Conservation (phyloP, 2,113 vertebrate genomes). For the Smithornis capensis region DNA sequence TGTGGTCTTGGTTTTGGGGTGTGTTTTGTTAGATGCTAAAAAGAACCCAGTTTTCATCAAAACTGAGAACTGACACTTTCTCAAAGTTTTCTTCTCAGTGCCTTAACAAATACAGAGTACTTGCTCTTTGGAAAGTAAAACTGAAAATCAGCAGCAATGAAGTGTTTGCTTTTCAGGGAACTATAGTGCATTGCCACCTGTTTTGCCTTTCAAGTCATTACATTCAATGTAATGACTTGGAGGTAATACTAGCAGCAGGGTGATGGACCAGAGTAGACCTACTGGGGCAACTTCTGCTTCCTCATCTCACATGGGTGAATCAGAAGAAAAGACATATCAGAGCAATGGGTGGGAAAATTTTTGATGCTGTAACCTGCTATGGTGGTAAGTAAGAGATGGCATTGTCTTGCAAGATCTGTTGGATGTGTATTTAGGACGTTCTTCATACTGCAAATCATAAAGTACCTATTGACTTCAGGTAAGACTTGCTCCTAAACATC, state of each 20-base stretch:
- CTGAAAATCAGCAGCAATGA: accelerated
- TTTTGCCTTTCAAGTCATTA: not conserved
- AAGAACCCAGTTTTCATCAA: not conserved
- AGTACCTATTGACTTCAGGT: not conserved
- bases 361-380: not conserved
- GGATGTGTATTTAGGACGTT: not conserved
- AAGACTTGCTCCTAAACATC: not conserved
- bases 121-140: not conserved
- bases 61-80: not conserved
- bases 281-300: not conserved
- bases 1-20: not conserved
- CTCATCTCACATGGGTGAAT: accelerated
- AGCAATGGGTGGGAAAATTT: not conserved
- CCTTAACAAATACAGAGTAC: not conserved
- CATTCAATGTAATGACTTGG: not conserved
- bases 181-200: not conserved
- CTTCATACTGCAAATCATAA: not conserved
- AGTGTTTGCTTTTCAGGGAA: not conserved
- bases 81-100: not conserved
- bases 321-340: not conserved
- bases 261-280: not conserved
- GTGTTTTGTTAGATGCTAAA: not conserved
- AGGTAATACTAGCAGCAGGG: not conserved
- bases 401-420: not conserved
- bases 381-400: not conserved